Percentiles rank a stretch among this genome's conserved stretches.
Evolutionary conservation across 2,888 invertebrate species (phyloP).

Genomic region (Drosophila lutescens): DNA sequence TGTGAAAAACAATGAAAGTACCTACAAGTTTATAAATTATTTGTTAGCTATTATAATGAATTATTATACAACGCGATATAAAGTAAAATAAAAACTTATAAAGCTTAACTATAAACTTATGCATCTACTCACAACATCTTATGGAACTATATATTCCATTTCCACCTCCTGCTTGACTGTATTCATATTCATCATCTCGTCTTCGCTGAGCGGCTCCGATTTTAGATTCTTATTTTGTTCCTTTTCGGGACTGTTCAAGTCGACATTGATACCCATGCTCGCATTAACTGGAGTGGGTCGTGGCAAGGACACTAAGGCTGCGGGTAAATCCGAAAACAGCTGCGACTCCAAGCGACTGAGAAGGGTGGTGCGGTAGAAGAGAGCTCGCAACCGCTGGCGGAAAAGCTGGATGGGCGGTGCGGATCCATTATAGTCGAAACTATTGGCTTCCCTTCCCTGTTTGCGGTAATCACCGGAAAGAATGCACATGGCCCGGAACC

Average conservation of each 20-base stretch:
- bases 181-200: constrained; percentile 9
- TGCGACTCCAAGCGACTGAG: constrained; percentile 75
- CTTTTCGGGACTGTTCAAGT: not conserved
- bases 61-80: constrained; percentile 39
- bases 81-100: constrained; percentile 47
- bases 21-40: constrained; percentile 56
- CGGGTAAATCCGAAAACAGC: constrained; percentile 88
- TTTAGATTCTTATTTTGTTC: constrained; percentile 7
- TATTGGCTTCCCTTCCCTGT: not conserved
- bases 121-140: not conserved
- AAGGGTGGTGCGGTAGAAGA: constrained; percentile 78
- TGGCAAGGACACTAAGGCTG: constrained; percentile 76
- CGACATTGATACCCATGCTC: not conserved
- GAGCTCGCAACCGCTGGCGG: constrained; percentile 69
- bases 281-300: constrained; percentile 17
- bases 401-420: constrained; percentile 64
- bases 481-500: constrained; percentile 80
- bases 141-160: constrained; percentile 17
- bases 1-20: constrained; percentile 46
- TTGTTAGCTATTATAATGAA: constrained; percentile 69
- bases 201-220: constrained; percentile 32
- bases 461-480: constrained; percentile 49
- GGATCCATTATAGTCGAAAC: constrained; percentile 31
- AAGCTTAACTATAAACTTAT: constrained; percentile 25
- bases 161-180: constrained; percentile 19